Base-by-base conservation (phyloP, 2,888 invertebrate species). In the Ditula angustiorana region DNA sequence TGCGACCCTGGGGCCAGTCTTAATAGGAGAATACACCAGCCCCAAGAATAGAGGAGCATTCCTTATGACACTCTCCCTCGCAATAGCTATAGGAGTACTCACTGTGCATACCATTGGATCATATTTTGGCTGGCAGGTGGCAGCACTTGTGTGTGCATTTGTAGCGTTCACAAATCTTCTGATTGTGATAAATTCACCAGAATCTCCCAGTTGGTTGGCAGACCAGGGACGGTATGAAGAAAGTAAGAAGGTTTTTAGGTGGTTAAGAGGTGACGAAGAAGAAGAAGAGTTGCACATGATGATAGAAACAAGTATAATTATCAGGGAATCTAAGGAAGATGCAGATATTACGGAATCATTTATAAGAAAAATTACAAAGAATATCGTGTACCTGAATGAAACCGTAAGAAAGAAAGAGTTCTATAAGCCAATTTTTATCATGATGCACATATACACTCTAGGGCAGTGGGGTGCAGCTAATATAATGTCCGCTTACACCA, bases 161-260 rank as follows among this genome's bases (percentile, higher is more conserved):
- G 82, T 93, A 26, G 88, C 94, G 0, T 74, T 93, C 46, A 74
- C 87, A 5, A 89, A 94, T 26, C 78, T 94, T 10, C 63, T 82
- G 11, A 83, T 88, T 78, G 80, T 80, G 0, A 61, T 87, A 11
- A 82, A 76, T 62, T 79, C 83, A 0, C 95, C 94, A 0, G 96
- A 96, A 81, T 94, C 95, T 5, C 95, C 95, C 0, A 88, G 89
- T 56, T 95, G 95, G 94, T 77, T 95, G 28, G 87, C 94, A 0
- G 83, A 93, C 3, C 93, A 92, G 68, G 92, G 91, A 8, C 84
- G 85, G 5, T 80, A 87, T 0, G 86, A 87, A 0, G 90, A 94
- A 53, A 95, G 95, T 0, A 86, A 91, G 52, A 77, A 82, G 21
- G 88, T 94, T 0, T 94, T 95, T n/a, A 82, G 85, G 56, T 95